Evolutionary conservation across 2,797 vertebrate species (phyloP).

Genomic region (Parauchenoglanis ngamensis): DNA sequence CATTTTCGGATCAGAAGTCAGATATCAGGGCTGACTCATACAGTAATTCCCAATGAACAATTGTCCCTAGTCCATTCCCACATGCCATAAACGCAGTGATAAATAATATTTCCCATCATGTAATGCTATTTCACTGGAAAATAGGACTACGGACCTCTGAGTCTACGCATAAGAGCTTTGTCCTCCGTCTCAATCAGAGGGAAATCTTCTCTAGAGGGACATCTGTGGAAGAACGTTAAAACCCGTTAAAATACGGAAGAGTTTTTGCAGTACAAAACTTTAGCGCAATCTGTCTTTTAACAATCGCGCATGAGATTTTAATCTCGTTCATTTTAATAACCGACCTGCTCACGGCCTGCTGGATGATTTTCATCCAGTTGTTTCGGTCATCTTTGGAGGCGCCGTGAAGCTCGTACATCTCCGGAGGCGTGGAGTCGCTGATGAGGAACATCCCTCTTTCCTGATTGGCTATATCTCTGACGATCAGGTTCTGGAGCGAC

Average conservation of each 20-base stretch:
- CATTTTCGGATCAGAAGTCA: neutral
- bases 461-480: constrained; percentile 93
- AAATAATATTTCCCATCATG: neutral
- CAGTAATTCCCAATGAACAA: neutral
- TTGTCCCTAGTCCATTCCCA: neutral
- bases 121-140: neutral
- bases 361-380: constrained; percentile 88
- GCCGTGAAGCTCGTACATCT: constrained; percentile 92
- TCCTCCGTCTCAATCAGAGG: constrained; percentile 91
- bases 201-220: constrained; percentile 87
- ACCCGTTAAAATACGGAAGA: neutral
- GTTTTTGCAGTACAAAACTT: neutral
- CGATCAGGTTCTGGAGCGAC: constrained; percentile 86
- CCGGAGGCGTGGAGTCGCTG: constrained; percentile 80
- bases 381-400: constrained; percentile 83
- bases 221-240: constrained; percentile 68
- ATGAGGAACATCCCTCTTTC: constrained; percentile 94
- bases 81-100: neutral
- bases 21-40: neutral
- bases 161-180: constrained; percentile 81
- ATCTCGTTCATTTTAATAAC: constrained; percentile 40
- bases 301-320: neutral
- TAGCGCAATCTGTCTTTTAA: neutral
- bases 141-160: constrained; percentile 74
- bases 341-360: constrained; percentile 83